Evolutionary conservation across 1,140 invertebrate species (phyloP).

Genomic region (Micrasema longulum): DNA sequence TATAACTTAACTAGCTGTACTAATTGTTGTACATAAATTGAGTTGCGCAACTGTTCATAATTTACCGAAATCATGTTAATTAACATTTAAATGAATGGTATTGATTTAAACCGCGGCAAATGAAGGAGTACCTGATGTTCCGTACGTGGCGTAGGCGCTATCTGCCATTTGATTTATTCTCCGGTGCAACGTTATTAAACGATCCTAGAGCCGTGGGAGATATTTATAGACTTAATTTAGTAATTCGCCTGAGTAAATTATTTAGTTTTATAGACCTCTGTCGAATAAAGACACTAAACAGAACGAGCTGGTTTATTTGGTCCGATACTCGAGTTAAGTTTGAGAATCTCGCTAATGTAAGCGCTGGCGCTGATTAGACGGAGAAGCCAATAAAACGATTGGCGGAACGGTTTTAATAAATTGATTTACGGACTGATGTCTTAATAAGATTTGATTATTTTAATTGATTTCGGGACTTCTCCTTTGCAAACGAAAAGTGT

Average conservation of each 20-base stretch:
- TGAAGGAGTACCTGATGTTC: too few relatives aligned
- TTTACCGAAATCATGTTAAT: too few relatives aligned
- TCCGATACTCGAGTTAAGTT: not conserved
- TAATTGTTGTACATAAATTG: too few relatives aligned
- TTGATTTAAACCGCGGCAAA: too few relatives aligned
- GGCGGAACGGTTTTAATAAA: not conserved
- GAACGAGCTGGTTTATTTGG: conserved; percentile 9
- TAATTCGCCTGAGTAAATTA: conserved; percentile 51
- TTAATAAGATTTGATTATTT: conserved; percentile 21
- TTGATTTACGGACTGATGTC: conserved; percentile 19
- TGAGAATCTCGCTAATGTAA: too few relatives aligned
- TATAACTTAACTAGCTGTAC: too few relatives aligned
- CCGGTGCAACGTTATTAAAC: conserved; percentile 14
- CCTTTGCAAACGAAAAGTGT: too few relatives aligned
- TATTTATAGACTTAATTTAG: conserved; percentile 51
- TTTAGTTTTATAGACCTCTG: conserved; percentile 44
- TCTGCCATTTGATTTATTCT: conserved; percentile 9
- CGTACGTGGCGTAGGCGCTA: not conserved
- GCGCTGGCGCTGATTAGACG: conserved; percentile 1
- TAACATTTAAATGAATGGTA: too few relatives aligned
- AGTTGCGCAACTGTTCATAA: too few relatives aligned
- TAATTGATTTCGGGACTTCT: too few relatives aligned
- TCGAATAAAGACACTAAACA: conserved; percentile 44
- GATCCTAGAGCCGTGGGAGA: conserved; percentile 36
- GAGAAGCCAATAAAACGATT: conserved; percentile 25